Evolutionary conservation across 2,888 invertebrate genomes (phyloP).

Genomic region (Rhynchonema sp.): DNA sequence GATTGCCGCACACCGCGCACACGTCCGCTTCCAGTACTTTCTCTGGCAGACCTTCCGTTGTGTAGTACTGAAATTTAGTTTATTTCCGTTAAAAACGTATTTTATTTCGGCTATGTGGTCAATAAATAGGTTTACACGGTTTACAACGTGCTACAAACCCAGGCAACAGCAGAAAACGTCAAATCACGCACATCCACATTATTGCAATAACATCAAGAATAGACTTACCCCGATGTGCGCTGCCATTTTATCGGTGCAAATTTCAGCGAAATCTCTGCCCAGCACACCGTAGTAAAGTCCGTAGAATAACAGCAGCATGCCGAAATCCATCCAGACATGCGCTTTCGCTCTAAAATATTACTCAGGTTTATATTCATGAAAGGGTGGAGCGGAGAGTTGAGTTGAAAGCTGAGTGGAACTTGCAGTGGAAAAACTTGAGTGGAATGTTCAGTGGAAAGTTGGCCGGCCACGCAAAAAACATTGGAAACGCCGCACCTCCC

Average conservation of each 20-base stretch:
- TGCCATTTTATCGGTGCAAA: constrained; percentile 94
- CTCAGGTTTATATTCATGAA: no score
- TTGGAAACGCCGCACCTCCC: no score
- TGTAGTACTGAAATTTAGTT: constrained; percentile 54
- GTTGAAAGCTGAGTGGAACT: no score
- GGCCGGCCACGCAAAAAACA: no score
- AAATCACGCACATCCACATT: neutral
- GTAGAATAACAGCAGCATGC: constrained; percentile 72
- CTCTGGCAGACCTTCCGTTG: constrained; percentile 77
- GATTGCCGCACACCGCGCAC: constrained; percentile 91
- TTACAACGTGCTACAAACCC: neutral
- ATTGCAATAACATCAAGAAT: neutral
- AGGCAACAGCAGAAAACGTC: neutral
- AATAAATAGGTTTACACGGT: no score
- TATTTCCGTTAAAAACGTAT: neutral
- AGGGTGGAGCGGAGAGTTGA: no score
- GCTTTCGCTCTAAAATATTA: neutral
- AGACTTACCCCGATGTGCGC: constrained; percentile 72
- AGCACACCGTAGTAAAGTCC: constrained; percentile 88
- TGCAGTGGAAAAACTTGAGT: no score
- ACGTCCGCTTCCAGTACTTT: constrained; percentile 70
- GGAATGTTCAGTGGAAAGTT: no score
- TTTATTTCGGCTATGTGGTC: no score
- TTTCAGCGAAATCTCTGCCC: constrained; percentile 87
- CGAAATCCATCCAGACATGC: constrained; percentile 45